Evolutionary conservation across 2,888 invertebrate species (phyloP), one percentile per base, ranked within the genome.

Genomic region (Caenorhabditis panamensis): DNA sequence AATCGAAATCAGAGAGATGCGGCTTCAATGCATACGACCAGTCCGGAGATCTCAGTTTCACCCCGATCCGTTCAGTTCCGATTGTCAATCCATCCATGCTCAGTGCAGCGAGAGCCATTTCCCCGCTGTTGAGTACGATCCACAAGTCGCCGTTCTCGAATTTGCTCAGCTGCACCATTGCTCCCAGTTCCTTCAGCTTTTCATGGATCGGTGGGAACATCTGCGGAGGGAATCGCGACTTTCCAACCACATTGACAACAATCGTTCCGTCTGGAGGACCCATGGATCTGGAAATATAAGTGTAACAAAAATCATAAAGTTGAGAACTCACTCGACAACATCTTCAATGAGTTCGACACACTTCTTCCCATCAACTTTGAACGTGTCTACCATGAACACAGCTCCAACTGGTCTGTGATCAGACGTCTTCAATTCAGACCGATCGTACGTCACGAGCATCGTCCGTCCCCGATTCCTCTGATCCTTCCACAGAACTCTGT

Each of bases 211-310:
- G 68, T 18, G 84, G 83, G 37, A 87, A 87, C 28, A 84, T 24
- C 1, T 78, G 67, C 16, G 69, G 71, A 1, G 90, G 89, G 63
- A 91, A 91, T 16, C 61, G 56, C 2, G 61, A 20, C 31, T 73
- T 79, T 18, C 83, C 86, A 5, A 64, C 83, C 9, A 91, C 61
- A 93, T 91, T 89, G 9, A 97, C 94, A 59, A 97, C 94, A 84
- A 98, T 94, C 20, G 97, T 97, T 1, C 95, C 95, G 92, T 99
- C 97, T 0, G 96, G 96, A 5, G 98, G 98, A 0, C 98, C 98
- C 84, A 96, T 93, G 51, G 89, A 85, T 37, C 88, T 88, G 44
- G 90, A 85, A 81, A n/a, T 0, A 37, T 26, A 5, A 8, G 9
- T 6, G 13, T 1, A 24, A 37, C 0, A 20, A 11, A 4, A 47